Conservation (phyloP, 2,888 invertebrate species). For the Malacosoma neustria region DNA sequence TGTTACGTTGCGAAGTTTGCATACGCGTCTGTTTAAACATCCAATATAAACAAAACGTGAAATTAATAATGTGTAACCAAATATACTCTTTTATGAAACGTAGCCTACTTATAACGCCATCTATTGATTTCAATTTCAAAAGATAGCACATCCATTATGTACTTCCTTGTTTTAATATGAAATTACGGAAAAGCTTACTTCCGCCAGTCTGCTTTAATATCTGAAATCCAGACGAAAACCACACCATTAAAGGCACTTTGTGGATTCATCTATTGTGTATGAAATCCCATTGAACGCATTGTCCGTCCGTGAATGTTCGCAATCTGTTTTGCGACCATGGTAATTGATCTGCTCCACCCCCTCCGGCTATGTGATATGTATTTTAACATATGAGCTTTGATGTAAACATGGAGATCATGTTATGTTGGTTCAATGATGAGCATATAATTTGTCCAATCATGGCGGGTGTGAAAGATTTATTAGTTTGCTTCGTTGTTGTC, state of each 20-base stretch:
- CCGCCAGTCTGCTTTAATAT: too few species aligned
- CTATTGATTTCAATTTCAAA: too few species aligned
- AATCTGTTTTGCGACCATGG: constrained; percentile 22
- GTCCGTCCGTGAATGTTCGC: constrained; percentile 28
- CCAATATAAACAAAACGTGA: too few species aligned
- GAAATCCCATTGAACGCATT: constrained; percentile 27
- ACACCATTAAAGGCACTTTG: constrained; percentile 21
- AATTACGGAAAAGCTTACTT: too few species aligned
- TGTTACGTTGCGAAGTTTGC: constrained; percentile 13
- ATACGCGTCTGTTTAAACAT: too few species aligned
- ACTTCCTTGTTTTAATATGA: too few species aligned
- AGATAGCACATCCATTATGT: too few species aligned
- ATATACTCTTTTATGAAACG: too few species aligned
- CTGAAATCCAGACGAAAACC: constrained; percentile 11
- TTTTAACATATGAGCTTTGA: not conserved
- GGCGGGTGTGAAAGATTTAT: constrained; percentile 34
- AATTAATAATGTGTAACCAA: too few species aligned
- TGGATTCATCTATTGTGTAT: constrained; percentile 29
- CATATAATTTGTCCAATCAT: constrained; percentile 36
- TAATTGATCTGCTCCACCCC: constrained; percentile 15
- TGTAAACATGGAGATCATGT: not conserved
- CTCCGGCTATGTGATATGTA: not conserved
- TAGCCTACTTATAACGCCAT: too few species aligned
- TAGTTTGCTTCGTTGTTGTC: constrained; percentile 11
- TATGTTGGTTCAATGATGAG: constrained; percentile 11